Conservation (phyloP, 23 tunicate species). For the Oikopleura albicans region DNA sequence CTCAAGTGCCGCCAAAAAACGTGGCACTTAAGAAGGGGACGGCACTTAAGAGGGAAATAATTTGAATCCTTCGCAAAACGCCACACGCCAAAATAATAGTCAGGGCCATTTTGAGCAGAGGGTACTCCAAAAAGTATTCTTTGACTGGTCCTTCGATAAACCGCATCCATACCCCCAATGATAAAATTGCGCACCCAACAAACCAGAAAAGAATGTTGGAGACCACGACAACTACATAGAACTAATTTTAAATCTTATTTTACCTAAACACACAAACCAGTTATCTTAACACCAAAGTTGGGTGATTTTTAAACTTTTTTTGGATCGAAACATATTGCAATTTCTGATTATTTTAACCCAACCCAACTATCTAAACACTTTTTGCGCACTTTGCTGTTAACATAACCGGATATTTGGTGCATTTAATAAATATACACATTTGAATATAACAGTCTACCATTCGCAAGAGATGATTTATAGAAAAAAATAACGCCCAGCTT, state of each 20-base stretch:
- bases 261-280: too few relatives aligned
- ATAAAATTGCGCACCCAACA: constrained; percentile 67
- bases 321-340: neutral
- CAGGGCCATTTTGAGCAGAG: constrained; percentile 21
- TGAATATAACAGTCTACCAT: too few relatives aligned
- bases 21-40: too few relatives aligned
- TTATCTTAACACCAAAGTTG: neutral
- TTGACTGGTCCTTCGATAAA: constrained; percentile 37
- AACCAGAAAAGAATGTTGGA: constrained; percentile 28
- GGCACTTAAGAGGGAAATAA: too few relatives aligned
- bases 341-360: neutral
- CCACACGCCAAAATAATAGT: constrained; percentile 34
- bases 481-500: too few relatives aligned
- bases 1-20: too few relatives aligned
- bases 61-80: too few relatives aligned
- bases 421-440: too few relatives aligned
- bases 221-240: neutral
- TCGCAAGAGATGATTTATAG: too few relatives aligned
- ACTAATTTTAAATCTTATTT: too few relatives aligned
- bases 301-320: neutral
- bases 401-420: too few relatives aligned
- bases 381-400: too few relatives aligned
- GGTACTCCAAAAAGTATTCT: neutral
- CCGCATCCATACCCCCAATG: constrained; percentile 66
- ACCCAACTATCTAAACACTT: neutral